These are phyloP conservation scores for Echinometra lucunter DNA, from an alignment of 53 echinoderm and acorn worm species.

Conservation along the genomic window DNA sequence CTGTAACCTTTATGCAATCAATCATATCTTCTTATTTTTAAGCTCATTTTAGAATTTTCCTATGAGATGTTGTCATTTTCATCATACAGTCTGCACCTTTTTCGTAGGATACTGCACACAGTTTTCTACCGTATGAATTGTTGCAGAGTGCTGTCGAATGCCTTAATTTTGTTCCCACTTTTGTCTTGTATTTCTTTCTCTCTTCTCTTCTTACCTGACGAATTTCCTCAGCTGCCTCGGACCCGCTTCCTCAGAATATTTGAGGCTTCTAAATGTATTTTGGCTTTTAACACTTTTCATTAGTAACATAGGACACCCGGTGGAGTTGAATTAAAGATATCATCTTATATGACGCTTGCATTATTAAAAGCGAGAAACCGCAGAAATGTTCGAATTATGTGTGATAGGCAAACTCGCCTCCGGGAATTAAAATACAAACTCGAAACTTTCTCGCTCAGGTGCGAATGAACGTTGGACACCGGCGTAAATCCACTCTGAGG, in stretches of 20 bases:
- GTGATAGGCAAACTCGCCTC: not conserved
- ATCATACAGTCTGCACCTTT: no score
- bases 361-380: not conserved
- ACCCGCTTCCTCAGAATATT: not conserved
- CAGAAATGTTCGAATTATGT: not conserved
- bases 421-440: not conserved
- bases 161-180: not conserved
- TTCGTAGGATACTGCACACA: no score
- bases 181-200: not conserved
- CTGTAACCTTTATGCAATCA: no score
- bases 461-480: not conserved
- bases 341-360: not conserved
- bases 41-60: no score
- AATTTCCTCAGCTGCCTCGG: not conserved
- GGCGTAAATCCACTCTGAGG: no score
- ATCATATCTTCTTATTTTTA: no score
- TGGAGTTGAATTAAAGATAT: not conserved
- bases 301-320: not conserved
- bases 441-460: slow-evolving; percentile 17
- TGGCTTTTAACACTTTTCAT: not conserved
- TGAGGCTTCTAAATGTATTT: not conserved
- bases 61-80: no score
- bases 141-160: not conserved
- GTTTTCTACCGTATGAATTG: not conserved
- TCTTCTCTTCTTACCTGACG: not conserved